Conservation (phyloP, 2,797 vertebrate genomes). For the Xerus rutilus region DNA sequence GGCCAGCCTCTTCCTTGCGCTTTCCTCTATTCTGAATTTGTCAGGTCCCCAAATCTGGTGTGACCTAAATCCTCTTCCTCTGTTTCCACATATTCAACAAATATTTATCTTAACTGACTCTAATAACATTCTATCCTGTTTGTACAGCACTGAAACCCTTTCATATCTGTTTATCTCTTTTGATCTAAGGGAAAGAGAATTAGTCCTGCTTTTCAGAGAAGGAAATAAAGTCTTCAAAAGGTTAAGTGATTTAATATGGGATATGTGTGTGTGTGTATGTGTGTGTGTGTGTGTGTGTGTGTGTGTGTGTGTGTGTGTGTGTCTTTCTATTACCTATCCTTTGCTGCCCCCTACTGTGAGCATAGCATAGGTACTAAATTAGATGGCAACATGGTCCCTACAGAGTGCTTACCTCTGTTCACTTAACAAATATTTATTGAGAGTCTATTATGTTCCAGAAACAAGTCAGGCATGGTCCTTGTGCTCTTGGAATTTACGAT, state of each 20-base stretch:
- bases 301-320: too few species aligned
- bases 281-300: too few species aligned
- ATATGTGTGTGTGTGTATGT: too few species aligned
- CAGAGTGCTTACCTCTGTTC: background rate
- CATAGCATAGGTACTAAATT: background rate
- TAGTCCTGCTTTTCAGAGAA: conserved; percentile 15
- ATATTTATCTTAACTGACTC: conserved; percentile 44
- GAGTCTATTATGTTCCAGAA: background rate
- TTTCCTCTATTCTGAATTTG: conserved; percentile 52
- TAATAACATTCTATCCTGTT: background rate
- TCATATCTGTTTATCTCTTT: background rate
- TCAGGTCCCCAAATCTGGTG: conserved; percentile 1
- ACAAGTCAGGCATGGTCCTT: background rate
- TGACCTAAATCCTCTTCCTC: conserved; percentile 7
- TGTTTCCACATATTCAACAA: background rate
- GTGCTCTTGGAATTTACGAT: background rate
- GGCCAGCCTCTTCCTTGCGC: conserved; percentile 54
- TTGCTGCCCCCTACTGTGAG: conserved; percentile 74
- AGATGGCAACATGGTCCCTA: background rate
- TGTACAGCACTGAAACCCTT: background rate
- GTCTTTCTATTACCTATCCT: conserved; percentile 19
- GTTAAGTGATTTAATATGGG: background rate
- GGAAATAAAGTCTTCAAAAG: conserved; percentile 37
- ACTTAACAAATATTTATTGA: conserved; percentile 10
- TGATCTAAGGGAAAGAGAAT: conserved; percentile 42